These are phyloP conservation scores for Falco rusticolus DNA, from an alignment of 2,797 vertebrate species.

Conservation along the genomic window DNA sequence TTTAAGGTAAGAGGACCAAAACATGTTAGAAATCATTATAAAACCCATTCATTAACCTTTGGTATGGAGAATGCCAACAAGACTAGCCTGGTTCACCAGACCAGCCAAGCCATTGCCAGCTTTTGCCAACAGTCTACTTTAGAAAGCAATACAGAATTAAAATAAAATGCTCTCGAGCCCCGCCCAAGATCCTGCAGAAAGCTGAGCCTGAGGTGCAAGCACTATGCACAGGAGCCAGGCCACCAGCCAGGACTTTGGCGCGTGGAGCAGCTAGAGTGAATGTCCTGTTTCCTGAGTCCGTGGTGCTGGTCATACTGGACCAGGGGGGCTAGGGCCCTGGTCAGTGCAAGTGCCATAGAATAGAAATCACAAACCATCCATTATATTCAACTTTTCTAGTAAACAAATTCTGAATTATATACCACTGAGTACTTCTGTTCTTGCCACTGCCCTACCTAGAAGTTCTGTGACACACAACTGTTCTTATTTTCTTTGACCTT, in stretches of 20 bases:
- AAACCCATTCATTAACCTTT: neutral
- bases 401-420: neutral
- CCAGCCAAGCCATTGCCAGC: neutral
- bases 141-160: neutral
- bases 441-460: neutral
- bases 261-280: neutral
- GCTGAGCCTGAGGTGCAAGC: neutral
- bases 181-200: neutral
- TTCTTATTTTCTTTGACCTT: neutral
- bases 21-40: neutral
- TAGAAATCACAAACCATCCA: neutral
- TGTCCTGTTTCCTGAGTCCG: neutral
- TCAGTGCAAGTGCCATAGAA: neutral
- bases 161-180: neutral
- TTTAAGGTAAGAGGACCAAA: neutral
- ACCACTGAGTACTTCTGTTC: neutral
- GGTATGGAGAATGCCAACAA: fast-evolving
- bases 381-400: neutral
- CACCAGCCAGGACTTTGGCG: neutral
- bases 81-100: neutral
- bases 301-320: neutral
- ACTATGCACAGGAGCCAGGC: neutral
- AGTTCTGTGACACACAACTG: neutral
- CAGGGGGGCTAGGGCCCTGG: neutral
- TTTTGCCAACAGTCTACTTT: neutral